These are phyloP conservation scores for Bolinopsis microptera DNA, from an alignment of 37 sponge, comb jelly and placozoan species.

Conservation along the genomic window DNA sequence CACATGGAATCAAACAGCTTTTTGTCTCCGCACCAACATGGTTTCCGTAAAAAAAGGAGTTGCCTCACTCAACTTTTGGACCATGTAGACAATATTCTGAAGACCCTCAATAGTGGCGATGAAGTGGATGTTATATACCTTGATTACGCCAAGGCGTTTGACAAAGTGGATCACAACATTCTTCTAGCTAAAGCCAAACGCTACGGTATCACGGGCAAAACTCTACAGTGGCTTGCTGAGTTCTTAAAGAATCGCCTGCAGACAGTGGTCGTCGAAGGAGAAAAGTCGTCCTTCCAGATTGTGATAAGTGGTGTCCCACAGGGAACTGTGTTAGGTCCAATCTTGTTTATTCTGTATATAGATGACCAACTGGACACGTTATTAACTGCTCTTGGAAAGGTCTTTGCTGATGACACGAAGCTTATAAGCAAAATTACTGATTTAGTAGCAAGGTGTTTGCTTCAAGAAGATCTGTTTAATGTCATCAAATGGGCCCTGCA, in stretches of 20 bases:
- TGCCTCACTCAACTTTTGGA: constrained; percentile 15
- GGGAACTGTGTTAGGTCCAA: too few species aligned
- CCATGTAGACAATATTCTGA: constrained; percentile 14
- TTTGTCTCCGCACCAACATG: background rate
- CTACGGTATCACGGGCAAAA: background rate
- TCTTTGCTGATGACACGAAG: too few species aligned
- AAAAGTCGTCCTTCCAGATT: background rate
- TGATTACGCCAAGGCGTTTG: background rate
- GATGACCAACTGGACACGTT: too few species aligned
- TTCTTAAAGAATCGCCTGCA: background rate
- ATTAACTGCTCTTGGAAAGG: too few species aligned
- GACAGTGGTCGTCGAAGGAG: constrained; percentile 10
- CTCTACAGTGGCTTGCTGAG: background rate
- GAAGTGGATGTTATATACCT: constrained; percentile 18
- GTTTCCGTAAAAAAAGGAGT: constrained; percentile 30
- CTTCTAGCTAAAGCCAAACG: constrained; percentile 3
- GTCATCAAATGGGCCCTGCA: too few species aligned
- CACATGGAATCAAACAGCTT: constrained; percentile 10
- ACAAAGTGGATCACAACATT: constrained; percentile 11
- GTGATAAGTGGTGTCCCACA: constrained; percentile 39
- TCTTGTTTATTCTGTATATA: too few species aligned
- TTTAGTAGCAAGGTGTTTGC: too few species aligned
- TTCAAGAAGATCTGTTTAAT: too few species aligned
- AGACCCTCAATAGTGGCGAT: background rate
- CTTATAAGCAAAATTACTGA: too few species aligned